Percentiles rank a stretch among this genome's conserved stretches.
These are phyloP conservation scores for Protophormia terraenovae DNA, from an alignment of 2,888 invertebrate genomes.

Conservation along the genomic window DNA sequence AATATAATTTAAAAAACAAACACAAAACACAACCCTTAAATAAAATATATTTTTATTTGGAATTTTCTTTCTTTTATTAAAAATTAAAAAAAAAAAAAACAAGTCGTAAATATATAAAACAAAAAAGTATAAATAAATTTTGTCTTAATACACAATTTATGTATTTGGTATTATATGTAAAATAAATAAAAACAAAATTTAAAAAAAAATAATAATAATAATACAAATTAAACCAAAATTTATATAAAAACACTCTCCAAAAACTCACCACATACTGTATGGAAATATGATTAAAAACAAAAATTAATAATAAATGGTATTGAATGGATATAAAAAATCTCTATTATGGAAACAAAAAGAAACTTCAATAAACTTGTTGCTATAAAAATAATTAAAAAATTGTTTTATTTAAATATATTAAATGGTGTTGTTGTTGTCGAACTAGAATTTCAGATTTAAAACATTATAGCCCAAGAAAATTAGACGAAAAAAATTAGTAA, in stretches of 20 bases:
- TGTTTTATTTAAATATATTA: conserved; percentile 35
- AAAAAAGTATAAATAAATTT: conserved; percentile 65
- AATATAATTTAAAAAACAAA: conserved; percentile 72
- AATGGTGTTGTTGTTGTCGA: no score
- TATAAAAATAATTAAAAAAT: conserved; percentile 69
- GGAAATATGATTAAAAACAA: conserved; percentile 59
- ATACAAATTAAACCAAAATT: conserved; percentile 73
- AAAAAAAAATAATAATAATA: conserved; percentile 70
- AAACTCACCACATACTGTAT: conserved; percentile 68
- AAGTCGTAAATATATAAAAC: conserved; percentile 48
- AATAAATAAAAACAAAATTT: conserved; percentile 57
- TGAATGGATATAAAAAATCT: conserved; percentile 66
- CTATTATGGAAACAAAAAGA: conserved; percentile 62
- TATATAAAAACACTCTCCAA: conserved; percentile 61
- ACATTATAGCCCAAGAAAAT: no score
- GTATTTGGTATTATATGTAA: conserved; percentile 67
- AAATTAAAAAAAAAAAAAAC: conserved; percentile 60
- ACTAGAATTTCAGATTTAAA: no score
- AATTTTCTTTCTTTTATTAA: background rate
- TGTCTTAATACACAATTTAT: conserved; percentile 61
- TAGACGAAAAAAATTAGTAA: no score
- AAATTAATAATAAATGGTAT: conserved; percentile 62
- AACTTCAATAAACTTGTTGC: conserved; percentile 80
- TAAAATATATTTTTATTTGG: conserved; percentile 18
- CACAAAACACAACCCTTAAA: background rate